Evolutionary conservation across 2,888 invertebrate species (phyloP).

Genomic region (Siphonodentalium dalli): DNA sequence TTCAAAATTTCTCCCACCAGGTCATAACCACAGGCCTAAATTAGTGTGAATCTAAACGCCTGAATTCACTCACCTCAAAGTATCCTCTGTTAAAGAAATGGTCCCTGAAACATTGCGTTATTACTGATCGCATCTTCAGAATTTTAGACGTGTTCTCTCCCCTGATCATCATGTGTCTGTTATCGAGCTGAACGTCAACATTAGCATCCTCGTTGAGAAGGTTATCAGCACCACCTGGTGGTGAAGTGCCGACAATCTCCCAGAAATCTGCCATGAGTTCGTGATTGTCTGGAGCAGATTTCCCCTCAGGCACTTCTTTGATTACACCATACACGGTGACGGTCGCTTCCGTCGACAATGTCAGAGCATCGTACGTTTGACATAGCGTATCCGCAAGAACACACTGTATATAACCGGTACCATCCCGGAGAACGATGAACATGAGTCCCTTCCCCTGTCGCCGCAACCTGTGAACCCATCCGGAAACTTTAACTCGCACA

Average conservation of each 20-base stretch:
- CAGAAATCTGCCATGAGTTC: conserved; percentile 89
- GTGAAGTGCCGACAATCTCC: conserved; percentile 88
- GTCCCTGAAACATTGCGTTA: conserved; percentile 68
- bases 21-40: too few relatives aligned
- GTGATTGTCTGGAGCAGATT: conserved; percentile 75
- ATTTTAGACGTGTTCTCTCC: conserved; percentile 98
- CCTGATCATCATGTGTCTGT: conserved; percentile 96
- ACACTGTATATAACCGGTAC: conserved; percentile 93
- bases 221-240: conserved; percentile 97
- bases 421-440: conserved; percentile 95
- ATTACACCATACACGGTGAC: conserved; percentile 84
- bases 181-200: conserved; percentile 95
- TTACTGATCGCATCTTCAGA: conserved; percentile 84
- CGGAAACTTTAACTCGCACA: conserved; percentile 81
- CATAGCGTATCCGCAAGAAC: conserved; percentile 82
- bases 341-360: conserved; percentile 89
- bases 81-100: conserved; percentile 86
- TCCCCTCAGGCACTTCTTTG: conserved; percentile 86
- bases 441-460: conserved; percentile 90
- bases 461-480: conserved; percentile 94
- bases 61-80: conserved; percentile 75
- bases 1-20: too few relatives aligned
- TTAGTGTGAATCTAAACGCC: too few relatives aligned
- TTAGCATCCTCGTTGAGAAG: conserved; percentile 96
- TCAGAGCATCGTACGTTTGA: conserved; percentile 88